phyloP scores from a whole-genome alignment of 2,113 vertebrate species.

The Junco hyemalis region DNA sequence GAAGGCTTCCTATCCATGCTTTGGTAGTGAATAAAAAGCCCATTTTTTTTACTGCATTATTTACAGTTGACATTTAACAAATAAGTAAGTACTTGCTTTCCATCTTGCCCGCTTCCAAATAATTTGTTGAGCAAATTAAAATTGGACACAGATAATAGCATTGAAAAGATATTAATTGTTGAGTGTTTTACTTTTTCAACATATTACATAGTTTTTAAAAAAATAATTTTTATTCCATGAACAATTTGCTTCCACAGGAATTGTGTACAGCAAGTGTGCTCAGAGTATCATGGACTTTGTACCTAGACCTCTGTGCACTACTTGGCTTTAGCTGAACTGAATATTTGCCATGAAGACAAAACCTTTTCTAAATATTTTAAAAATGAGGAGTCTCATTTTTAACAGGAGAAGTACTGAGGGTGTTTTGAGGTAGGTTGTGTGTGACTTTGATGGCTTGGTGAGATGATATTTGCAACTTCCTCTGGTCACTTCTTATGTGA shows the following conservation, averaged over 20 bases:
- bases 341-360: neutral
- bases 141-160: neutral
- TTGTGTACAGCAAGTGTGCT: neutral
- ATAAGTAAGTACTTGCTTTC: neutral
- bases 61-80: neutral
- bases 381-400: neutral
- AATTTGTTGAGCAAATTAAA: neutral
- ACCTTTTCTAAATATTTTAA: neutral
- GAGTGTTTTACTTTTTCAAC: neutral
- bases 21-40: neutral
- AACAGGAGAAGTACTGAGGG: neutral
- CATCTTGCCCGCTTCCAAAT: neutral
- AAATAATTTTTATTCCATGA: neutral
- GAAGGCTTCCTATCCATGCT: neutral
- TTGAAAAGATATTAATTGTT: neutral
- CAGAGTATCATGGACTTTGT: neutral
- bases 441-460: neutral
- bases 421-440: neutral
- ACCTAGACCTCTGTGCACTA: neutral
- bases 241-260: neutral
- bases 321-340: neutral
- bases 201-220: fast-evolving
- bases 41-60: neutral
- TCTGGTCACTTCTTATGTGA: neutral
- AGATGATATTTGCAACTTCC: neutral